Evolutionary conservation across 2,113 vertebrate genomes (phyloP).

Genomic region (Gallinago undulata): DNA sequence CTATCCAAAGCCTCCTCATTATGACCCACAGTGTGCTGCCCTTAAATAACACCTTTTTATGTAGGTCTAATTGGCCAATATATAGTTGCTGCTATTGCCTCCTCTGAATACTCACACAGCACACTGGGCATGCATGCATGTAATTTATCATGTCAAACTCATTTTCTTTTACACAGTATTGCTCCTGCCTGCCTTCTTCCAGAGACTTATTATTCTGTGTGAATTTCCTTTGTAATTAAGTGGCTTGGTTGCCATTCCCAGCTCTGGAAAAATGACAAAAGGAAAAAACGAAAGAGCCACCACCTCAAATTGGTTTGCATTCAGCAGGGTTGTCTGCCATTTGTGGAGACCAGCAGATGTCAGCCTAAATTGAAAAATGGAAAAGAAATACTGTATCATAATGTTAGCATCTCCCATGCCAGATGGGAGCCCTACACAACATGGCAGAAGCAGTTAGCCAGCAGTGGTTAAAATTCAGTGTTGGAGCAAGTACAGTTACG

Average conservation of each 20-base stretch:
- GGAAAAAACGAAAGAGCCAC: background rate
- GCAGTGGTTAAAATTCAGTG: constrained; percentile 63
- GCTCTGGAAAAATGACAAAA: constrained; percentile 70
- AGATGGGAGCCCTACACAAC: constrained; percentile 64
- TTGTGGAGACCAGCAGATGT: constrained; percentile 77
- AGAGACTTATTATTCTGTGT: constrained; percentile 67
- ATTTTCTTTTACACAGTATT: constrained; percentile 48
- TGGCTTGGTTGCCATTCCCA: constrained; percentile 34
- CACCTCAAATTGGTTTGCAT: constrained; percentile 34
- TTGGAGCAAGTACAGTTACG: background rate
- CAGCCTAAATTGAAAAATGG: constrained; percentile 79
- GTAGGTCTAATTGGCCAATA: constrained; percentile 69
- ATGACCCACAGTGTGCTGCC: constrained; percentile 44
- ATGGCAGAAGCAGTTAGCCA: constrained; percentile 50
- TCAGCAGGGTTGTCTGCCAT: constrained; percentile 50
- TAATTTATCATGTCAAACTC: constrained; percentile 68
- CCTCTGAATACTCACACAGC: background rate
- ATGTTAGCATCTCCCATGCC: constrained; percentile 34
- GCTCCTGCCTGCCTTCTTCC: constrained; percentile 39
- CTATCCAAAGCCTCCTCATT: constrained; percentile 5
- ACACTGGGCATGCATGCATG: background rate
- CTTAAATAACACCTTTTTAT: constrained; percentile 58
- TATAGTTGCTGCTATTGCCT: constrained; percentile 25
- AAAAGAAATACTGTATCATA: constrained; percentile 55
- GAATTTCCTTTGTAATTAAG: constrained; percentile 58